These are phyloP conservation scores for Oostethus manadensis DNA, from an alignment of 2,113 vertebrate species.

Conservation along the genomic window DNA sequence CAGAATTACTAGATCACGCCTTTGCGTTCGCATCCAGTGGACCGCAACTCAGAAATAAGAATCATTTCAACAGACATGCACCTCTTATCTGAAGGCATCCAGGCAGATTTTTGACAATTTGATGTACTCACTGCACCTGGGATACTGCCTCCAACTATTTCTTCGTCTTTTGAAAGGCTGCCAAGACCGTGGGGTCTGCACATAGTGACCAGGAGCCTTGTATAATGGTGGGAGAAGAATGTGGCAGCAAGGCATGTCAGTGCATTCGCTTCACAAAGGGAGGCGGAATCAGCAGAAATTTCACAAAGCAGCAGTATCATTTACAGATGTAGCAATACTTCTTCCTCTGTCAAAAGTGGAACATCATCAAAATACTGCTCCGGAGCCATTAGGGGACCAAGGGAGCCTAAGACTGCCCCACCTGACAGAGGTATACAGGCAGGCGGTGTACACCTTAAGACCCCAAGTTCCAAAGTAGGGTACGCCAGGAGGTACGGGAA, in stretches of 20 bases:
- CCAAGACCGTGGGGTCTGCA: no score
- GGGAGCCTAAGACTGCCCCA: no score
- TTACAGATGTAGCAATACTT: no score
- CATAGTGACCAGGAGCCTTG: neutral
- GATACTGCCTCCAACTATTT: neutral
- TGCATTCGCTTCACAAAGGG: conserved; percentile 36
- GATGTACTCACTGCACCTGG: neutral
- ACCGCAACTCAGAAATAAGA: neutral
- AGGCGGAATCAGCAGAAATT: conserved; percentile 14
- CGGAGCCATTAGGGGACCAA: no score
- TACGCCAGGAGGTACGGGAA: no score
- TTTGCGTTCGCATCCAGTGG: conserved; percentile 33
- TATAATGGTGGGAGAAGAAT: conserved; percentile 1
- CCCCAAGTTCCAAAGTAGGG: no score
- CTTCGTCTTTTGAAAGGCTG: neutral
- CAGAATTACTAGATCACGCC: conserved; percentile 34
- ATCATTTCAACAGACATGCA: neutral
- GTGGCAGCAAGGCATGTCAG: conserved; percentile 20
- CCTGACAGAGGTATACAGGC: no score
- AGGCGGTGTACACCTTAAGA: no score
- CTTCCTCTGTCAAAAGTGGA: no score
- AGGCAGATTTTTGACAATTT: conserved; percentile 17
- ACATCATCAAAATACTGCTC: no score
- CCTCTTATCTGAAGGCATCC: conserved; percentile 8
- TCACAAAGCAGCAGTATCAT: conserved; percentile 14